These are phyloP conservation scores for Basileuterus tristriatus DNA, from an alignment of 2,797 vertebrate genomes.

Conservation along the genomic window DNA sequence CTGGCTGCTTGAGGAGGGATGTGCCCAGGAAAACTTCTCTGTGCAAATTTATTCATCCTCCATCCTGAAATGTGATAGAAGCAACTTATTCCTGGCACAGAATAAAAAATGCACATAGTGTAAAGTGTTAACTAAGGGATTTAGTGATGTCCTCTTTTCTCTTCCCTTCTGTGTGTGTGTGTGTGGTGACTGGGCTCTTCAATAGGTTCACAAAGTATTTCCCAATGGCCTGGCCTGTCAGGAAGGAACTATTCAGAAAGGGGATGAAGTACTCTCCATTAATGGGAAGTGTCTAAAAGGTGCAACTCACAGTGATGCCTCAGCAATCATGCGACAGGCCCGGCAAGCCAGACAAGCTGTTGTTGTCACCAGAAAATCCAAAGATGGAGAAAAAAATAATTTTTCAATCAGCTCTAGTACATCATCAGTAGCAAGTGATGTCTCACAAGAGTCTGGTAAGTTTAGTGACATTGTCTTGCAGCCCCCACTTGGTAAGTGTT, in stretches of 20 bases:
- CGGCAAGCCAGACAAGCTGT: conserved; percentile 85
- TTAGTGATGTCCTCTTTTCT: not conserved
- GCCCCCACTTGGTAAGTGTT: not conserved
- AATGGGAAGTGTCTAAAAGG: conserved; percentile 90
- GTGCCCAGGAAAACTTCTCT: not conserved
- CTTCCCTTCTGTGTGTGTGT: not conserved
- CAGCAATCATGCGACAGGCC: conserved; percentile 84
- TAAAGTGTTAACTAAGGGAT: not conserved
- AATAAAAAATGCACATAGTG: not conserved
- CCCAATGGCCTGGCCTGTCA: conserved; percentile 86
- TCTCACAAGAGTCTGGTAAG: conserved; percentile 36
- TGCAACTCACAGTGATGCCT: conserved; percentile 82
- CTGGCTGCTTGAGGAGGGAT: not conserved
- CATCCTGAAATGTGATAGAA: not conserved
- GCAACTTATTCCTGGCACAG: not conserved
- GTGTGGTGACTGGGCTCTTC: not conserved
- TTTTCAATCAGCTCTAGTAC: conserved; percentile 20
- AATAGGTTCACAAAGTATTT: conserved; percentile 92
- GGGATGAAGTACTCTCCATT: conserved; percentile 91
- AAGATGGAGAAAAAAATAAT: conserved; percentile 38
- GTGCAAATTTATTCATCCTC: not conserved
- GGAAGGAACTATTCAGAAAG: conserved; percentile 94
- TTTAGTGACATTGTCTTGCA: not conserved
- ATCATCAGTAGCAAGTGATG: conserved; percentile 32
- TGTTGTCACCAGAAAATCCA: conserved; percentile 84